Base-by-base conservation (phyloP, 2,113 vertebrate species). In the Carassius gibelio region DNA sequence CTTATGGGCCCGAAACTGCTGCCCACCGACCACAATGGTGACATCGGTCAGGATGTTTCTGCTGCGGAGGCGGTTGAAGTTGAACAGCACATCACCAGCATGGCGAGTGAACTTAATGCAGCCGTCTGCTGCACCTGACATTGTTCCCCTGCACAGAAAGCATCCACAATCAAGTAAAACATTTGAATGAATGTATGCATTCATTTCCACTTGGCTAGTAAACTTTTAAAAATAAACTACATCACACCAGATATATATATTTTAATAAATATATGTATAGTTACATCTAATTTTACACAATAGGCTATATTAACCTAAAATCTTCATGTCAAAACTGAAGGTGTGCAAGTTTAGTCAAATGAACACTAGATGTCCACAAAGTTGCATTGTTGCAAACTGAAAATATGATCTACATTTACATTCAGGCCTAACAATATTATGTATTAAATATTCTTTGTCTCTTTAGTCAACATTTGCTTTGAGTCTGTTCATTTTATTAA, bases 41-140 rank as follows among this genome's bases (percentile, higher is more conserved):
- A 99, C 97, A 1, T 99, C 98, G 0, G 97, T 98, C 88, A 99
- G 91, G 88, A 99, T 96, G 86, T 98, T 97, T 19, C 98, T 92
- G 92, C 96, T 98, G 69, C 98, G 95, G 34, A 99, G 96, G 55
- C 97, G 95, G 92, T 99, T 98, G 83, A 99, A 97, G 84, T 99
- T 99, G 90, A 99, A 96, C 82, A 99, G 95, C 72, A 99, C 97
- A 0, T 99, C 97, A 0, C 97, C 97, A 0, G 98, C 97, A 0
- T 99, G 98, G 74, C 97, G 97, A 6, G 97, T 99, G 92, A 99
- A 99, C 91, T 98, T 98, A 92, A 99, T 96, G 91, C 98, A 99
- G 93, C 96, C 98, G 90, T 99, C 96, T 89, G 95, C 94, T 1
- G 95, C 93, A 0, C 94, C 95, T 90, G 96, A 96, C 97, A 98